phyloP scores from a whole-genome alignment of 2,888 invertebrate species.

The Ypsolopha scabrella region DNA sequence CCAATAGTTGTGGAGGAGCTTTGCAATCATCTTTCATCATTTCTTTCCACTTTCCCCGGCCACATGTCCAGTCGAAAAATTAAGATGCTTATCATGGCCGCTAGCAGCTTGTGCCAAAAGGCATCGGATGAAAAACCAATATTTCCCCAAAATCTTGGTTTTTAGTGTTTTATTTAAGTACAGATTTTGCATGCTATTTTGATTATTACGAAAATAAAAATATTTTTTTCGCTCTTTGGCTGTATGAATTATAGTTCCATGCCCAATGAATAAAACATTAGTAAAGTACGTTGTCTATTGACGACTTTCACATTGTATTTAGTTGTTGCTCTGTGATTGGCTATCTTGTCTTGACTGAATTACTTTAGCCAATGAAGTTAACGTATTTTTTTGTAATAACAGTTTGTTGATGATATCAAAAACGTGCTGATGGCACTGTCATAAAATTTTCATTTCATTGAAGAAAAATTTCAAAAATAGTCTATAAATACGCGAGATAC shows the following conservation, averaged over 20 bases:
- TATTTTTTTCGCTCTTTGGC: slow-evolving; percentile 7
- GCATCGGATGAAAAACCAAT: not conserved
- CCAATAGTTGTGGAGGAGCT: slow-evolving; percentile 76
- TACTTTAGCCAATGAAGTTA: not conserved
- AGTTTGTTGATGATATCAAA: too few relatives aligned
- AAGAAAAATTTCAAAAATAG: too few relatives aligned
- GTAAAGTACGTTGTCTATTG: too few relatives aligned
- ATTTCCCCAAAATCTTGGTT: too few relatives aligned
- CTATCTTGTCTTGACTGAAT: too few relatives aligned
- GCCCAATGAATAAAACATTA: too few relatives aligned
- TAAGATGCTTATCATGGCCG: slow-evolving; percentile 78
- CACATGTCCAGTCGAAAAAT: slow-evolving; percentile 74
- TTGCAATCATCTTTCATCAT: slow-evolving; percentile 74
- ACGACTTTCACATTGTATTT: too few relatives aligned
- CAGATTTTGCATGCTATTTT: slow-evolving; percentile 4
- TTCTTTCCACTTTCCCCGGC: slow-evolving; percentile 74
- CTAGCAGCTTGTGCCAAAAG: slow-evolving; percentile 26
- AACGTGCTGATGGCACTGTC: too few relatives aligned
- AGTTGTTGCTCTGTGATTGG: too few relatives aligned
- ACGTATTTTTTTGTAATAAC: not conserved
- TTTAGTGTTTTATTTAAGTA: not conserved
- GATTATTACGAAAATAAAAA: slow-evolving; percentile 7
- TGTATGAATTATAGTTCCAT: slow-evolving; percentile 6
- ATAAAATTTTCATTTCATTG: too few relatives aligned
- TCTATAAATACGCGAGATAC: not conserved